phyloP scores from a whole-genome alignment of 2,797 vertebrate species.

The Pogonophryne albipinna region DNA sequence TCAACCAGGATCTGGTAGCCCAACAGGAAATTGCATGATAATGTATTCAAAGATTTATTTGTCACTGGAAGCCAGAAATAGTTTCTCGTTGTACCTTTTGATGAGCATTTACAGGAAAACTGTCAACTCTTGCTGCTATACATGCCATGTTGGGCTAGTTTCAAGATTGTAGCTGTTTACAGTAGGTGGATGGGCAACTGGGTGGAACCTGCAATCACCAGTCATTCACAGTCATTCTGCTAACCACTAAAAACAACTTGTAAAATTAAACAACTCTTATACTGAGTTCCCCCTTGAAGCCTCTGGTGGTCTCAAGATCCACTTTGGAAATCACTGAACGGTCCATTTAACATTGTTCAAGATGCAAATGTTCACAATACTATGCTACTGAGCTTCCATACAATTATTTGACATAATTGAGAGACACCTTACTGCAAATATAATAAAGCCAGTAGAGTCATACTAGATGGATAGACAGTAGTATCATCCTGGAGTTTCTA shows the following conservation, averaged over 20 bases:
- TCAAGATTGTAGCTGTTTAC: constrained; percentile 35
- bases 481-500: constrained; percentile 1
- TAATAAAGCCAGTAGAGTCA: background rate
- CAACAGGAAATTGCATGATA: constrained; percentile 36
- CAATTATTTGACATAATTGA: constrained; percentile 13
- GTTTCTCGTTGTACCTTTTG: background rate
- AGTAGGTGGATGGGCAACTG: constrained; percentile 39
- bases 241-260: constrained; percentile 37
- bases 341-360: background rate
- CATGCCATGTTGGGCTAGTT: constrained; percentile 14
- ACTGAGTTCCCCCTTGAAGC: constrained; percentile 13
- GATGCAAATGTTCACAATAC: background rate
- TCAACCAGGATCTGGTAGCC: constrained; percentile 31
- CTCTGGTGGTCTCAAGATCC: constrained; percentile 23
- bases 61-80: constrained; percentile 1
- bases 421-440: background rate
- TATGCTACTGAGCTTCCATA: background rate
- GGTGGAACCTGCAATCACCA: constrained; percentile 58
- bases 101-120: constrained; percentile 10
- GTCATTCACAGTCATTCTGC: constrained; percentile 42
- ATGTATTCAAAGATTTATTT: constrained; percentile 5
- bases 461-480: background rate
- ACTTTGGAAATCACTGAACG: background rate
- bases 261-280: constrained; percentile 32
- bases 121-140: background rate